Percentiles rank a stretch among this genome's conserved stretches.
phyloP scores from a whole-genome alignment of 2,113 vertebrate genomes.

The Ochotona curzoniae region DNA sequence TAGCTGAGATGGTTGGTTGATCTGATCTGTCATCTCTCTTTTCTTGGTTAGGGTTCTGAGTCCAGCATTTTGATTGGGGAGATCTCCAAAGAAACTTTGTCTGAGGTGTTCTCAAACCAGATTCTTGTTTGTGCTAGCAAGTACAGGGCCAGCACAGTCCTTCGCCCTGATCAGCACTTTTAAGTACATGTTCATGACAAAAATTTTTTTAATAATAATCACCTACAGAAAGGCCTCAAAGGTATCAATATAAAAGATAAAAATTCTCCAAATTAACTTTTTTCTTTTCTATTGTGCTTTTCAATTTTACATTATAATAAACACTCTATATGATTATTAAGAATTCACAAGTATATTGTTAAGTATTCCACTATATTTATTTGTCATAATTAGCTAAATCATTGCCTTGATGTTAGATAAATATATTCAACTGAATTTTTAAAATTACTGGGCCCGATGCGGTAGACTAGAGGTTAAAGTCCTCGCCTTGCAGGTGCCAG shows the following conservation, averaged over 20 bases:
- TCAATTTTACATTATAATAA: conserved; percentile 56
- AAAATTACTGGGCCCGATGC: too few relatives aligned
- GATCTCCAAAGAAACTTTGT: too few relatives aligned
- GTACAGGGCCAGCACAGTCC: too few relatives aligned
- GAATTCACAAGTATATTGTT: conserved; percentile 50
- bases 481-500: too few relatives aligned
- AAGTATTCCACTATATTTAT: conserved; percentile 20
- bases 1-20: too few relatives aligned
- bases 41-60: too few relatives aligned
- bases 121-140: too few relatives aligned
- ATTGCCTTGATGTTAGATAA: conserved; percentile 30
- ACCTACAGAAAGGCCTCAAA: background rate
- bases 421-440: conserved; percentile 35
- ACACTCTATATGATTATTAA: conserved; percentile 36
- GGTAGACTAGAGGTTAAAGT: too few relatives aligned
- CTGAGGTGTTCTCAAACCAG: too few relatives aligned
- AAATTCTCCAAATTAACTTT: conserved; percentile 16
- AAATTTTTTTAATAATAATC: conserved; percentile 38
- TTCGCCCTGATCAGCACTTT: too few relatives aligned
- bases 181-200: conserved; percentile 35
- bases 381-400: conserved; percentile 43
- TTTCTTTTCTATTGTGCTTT: conserved; percentile 49
- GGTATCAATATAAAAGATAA: conserved; percentile 39
- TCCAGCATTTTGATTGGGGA: too few relatives aligned
- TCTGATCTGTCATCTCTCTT: too few relatives aligned